A percentile compares a stretch with the other conserved stretches of the same genome.
Conservation (phyloP, 2,113 vertebrate genomes). For the Entelurus aequoreus region DNA sequence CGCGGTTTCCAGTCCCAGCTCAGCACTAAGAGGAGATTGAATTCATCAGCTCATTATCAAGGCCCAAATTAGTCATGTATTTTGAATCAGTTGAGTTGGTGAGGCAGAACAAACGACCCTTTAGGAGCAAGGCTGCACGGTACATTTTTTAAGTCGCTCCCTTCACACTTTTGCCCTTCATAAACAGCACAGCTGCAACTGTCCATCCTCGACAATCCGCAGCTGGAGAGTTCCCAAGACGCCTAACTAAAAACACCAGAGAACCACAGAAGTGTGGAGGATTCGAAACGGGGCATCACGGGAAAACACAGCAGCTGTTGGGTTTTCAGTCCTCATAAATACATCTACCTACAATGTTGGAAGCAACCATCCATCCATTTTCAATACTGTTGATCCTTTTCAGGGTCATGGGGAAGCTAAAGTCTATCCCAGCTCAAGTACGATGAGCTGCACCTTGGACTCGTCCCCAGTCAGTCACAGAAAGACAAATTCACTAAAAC, state of each 20-base stretch:
- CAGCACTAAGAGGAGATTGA: constrained; percentile 66
- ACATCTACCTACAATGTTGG: constrained; percentile 24
- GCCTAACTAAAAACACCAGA: constrained; percentile 27
- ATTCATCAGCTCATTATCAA: constrained; percentile 68
- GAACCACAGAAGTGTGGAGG: constrained; percentile 26
- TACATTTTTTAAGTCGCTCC: constrained; percentile 35
- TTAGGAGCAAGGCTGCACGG: constrained; percentile 45
- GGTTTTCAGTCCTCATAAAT: constrained; percentile 26
- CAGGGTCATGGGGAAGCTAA: neutral
- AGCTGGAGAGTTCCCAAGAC: constrained; percentile 37
- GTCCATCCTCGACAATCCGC: constrained; percentile 21
- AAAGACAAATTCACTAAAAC: neutral
- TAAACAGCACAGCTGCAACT: constrained; percentile 10
- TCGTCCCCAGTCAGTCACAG: neutral
- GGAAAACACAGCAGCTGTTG: constrained; percentile 18
- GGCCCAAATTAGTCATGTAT: constrained; percentile 56
- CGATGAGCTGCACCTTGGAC: neutral
- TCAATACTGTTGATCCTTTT: neutral
- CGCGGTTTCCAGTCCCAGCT: constrained; percentile 57
- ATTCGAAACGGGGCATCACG: constrained; percentile 19
- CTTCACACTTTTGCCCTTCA: constrained; percentile 39
- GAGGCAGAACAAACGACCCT: constrained; percentile 62
- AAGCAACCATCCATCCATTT: constrained; percentile 12
- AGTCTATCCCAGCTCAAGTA: neutral
- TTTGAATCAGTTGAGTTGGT: constrained; percentile 55